Percentiles rank a stretch among this genome's conserved stretches.
phyloP scores from a whole-genome alignment of 2,113 vertebrate genomes.

The Sphaerodactylus townsendi region DNA sequence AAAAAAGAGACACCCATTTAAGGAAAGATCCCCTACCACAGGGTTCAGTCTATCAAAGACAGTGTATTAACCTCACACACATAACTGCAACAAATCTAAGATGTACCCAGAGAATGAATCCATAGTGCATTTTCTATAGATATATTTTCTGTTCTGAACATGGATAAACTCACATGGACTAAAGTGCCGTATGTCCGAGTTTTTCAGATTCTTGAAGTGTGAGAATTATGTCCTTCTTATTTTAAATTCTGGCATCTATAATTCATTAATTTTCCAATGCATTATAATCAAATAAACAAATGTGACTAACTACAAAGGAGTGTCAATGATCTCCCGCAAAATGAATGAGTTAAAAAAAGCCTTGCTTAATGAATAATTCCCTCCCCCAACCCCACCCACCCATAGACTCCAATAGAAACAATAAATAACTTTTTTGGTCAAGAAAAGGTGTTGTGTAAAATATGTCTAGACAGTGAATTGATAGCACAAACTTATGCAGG shows the following conservation, averaged over 20 bases:
- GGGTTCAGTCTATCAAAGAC: background rate
- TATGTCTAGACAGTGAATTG: background rate
- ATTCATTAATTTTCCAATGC: background rate
- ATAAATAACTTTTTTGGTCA: background rate
- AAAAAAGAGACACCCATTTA: background rate
- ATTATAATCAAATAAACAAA: background rate
- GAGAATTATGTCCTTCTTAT: background rate
- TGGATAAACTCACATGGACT: background rate
- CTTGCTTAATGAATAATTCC: background rate
- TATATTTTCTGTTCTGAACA: background rate
- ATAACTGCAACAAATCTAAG: background rate
- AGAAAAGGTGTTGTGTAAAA: background rate
- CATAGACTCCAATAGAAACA: background rate
- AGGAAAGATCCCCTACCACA: conserved; percentile 14
- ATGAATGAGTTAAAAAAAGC: background rate
- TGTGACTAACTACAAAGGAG: background rate
- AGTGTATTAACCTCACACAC: background rate
- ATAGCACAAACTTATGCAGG: no score
- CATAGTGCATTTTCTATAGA: background rate
- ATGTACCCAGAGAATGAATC: background rate
- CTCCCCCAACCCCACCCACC: no score
- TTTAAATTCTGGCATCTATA: background rate
- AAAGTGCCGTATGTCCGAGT: background rate
- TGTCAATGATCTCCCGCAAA: background rate
- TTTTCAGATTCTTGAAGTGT: background rate